Base-by-base conservation (phyloP, 2,888 invertebrate species). In the Tenthredo livida region DNA sequence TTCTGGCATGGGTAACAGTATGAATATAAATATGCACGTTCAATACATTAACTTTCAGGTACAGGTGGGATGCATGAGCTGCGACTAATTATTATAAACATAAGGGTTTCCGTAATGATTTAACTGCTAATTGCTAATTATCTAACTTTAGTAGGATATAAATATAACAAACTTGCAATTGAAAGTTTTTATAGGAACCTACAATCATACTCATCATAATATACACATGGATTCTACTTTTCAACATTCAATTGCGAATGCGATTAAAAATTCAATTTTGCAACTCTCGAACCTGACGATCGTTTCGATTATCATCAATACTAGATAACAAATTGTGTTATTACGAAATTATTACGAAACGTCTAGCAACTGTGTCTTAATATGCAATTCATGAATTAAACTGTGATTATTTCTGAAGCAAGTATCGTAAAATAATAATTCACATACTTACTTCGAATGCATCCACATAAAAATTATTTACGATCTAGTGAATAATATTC, bases 121-220 rank as follows among this genome's bases (percentile, higher is more conserved):
- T 83, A 78, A 86, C 82, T 70, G 78, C 84, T 82, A 84, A 86
- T 82, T n/a, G 25, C n/a, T 58, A 40, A 58, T 21, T 78, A n/a
- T 82, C 88, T 88, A 89, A 89, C 88, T 89, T 89, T 61, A 61
- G 12, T 61, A 61, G 61, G 12, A 25, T 86, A 85, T 89, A 87
- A 88, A 89, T 29, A 29, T 88, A 89, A 89, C 84, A 25, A 43
- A 43, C 12, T 29, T 50, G 9, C 21, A 50, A 54, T 21, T 73
- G 10, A n/a, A 73, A n/a, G 9, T 40, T 3, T 12, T 73, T 1
- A 33, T 33, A 12, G 67, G 33, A 67, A 12, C 33, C 29, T 67
- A 67, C 33, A 33, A 67, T 67, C 33, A 67, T 67, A 33, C 67
- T 67, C 25, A 6, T 25, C 33, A 67, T 67, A 33, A 4, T 4